Percentiles rank a stretch among this genome's conserved stretches.
These are phyloP conservation scores for Notiomystis cincta DNA, from an alignment of 2,113 vertebrate species.

Conservation along the genomic window DNA sequence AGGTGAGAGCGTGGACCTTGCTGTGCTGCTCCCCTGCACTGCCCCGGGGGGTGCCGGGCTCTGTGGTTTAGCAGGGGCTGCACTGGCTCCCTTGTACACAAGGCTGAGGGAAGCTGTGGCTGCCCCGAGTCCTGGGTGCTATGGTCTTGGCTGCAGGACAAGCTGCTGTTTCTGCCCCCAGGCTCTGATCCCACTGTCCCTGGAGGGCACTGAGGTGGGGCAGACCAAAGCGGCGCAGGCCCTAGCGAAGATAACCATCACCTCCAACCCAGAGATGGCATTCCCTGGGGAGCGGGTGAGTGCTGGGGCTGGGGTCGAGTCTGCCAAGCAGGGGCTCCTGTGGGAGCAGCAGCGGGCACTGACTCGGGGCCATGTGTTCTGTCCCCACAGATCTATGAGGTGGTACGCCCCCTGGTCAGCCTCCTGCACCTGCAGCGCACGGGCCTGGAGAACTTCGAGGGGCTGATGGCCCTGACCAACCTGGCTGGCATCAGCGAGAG, in stretches of 20 bases:
- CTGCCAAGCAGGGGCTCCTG: not conserved
- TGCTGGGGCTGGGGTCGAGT: accelerated
- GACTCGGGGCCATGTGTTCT: not conserved
- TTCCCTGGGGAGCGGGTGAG: constrained; percentile 93
- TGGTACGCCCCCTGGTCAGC: constrained; percentile 87
- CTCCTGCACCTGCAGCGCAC: constrained; percentile 83
- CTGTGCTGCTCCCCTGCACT: not conserved
- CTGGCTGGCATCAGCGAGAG: constrained; percentile 90
- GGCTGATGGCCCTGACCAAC: constrained; percentile 95
- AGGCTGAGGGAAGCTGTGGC: not conserved
- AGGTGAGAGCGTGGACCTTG: constrained; percentile 69
- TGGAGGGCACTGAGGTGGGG: constrained; percentile 88
- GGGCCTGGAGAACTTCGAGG: constrained; percentile 93
- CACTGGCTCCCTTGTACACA: accelerated
- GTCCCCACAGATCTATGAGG: constrained; percentile 85
- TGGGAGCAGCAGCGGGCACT: not conserved
- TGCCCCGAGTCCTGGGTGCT: not conserved
- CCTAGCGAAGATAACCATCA: constrained; percentile 94
- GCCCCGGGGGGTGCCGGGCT: accelerated
- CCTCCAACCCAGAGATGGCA: constrained; percentile 92
- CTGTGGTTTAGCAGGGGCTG: not conserved
- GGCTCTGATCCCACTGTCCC: constrained; percentile 89
- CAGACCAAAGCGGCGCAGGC: constrained; percentile 94
- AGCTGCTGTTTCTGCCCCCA: not conserved
- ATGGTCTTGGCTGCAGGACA: not conserved